Conservation (phyloP, 2,797 vertebrate genomes). For the Cyprinella venusta region DNA sequence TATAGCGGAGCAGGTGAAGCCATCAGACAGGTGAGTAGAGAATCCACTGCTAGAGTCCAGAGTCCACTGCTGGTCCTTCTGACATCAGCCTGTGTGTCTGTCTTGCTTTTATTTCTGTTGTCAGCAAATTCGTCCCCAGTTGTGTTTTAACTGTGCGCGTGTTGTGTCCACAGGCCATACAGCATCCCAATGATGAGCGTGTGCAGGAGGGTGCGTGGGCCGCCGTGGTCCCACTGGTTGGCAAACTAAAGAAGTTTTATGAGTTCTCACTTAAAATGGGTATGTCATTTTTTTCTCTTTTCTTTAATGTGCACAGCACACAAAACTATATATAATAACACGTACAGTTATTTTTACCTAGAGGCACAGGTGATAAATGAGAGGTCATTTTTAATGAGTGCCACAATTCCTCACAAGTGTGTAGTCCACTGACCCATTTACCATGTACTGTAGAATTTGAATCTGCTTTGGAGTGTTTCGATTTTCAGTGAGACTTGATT, state of each 20-base stretch:
- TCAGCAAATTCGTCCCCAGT: neutral
- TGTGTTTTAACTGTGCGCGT: slow-evolving; percentile 6
- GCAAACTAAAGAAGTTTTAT: slow-evolving; percentile 96
- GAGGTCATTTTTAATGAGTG: slow-evolving; percentile 13
- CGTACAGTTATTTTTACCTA: neutral
- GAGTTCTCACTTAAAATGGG: slow-evolving; percentile 96
- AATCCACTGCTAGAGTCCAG: no score
- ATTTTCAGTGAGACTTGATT: slow-evolving; percentile 23
- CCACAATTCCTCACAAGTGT: slow-evolving; percentile 5
- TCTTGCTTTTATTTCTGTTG: neutral
- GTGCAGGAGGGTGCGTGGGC: slow-evolving; percentile 94
- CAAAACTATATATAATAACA: neutral
- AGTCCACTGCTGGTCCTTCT: neutral
- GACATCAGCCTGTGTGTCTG: neutral
- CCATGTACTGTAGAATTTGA: slow-evolving; percentile 10
- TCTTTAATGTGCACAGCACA: neutral
- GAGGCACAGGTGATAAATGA: slow-evolving; percentile 14
- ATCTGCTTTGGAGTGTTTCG: slow-evolving; percentile 27
- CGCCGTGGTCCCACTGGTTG: slow-evolving; percentile 91
- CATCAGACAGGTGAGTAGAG: slow-evolving; percentile 87
- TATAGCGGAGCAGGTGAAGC: slow-evolving; percentile 96
- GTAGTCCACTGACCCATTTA: slow-evolving; percentile 49
- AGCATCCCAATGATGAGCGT: slow-evolving; percentile 88
- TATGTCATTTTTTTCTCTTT: slow-evolving; percentile 65
- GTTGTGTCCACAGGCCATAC: slow-evolving; percentile 85